Evolutionary conservation across 2,888 invertebrate species (phyloP).

Genomic region (Calliphora vomitoria): DNA sequence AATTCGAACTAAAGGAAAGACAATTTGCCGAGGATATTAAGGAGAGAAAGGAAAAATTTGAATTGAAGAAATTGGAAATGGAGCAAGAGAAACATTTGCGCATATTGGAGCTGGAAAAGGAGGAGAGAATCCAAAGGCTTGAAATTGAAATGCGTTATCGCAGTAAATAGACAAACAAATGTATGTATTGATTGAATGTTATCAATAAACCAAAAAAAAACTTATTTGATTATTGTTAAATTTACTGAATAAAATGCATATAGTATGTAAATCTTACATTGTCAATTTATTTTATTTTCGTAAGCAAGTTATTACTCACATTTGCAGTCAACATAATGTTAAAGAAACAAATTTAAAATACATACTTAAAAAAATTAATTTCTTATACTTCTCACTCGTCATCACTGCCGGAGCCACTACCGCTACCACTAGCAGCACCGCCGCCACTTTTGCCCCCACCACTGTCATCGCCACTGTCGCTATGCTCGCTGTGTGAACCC

Average conservation of each 20-base stretch:
- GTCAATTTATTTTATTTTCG: conserved; percentile 13
- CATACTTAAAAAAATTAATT: conserved; percentile 61
- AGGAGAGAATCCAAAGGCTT: neutral
- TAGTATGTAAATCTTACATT: neutral
- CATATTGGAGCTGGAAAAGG: neutral
- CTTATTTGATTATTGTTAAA: no score
- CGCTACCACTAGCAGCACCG: conserved; percentile 73
- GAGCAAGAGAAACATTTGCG: neutral
- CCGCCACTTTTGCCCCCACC: conserved; percentile 71
- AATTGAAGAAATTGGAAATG: conserved; percentile 10
- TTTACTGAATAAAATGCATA: no score
- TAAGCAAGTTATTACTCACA: neutral
- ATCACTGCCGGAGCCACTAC: conserved; percentile 76
- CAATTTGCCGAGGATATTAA: neutral
- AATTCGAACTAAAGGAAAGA: conserved; percentile 9
- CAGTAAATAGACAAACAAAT: no score
- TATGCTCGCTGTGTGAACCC: conserved; percentile 78
- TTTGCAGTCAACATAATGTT: neutral
- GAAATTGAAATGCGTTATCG: conserved; percentile 2
- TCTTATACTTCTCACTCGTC: conserved; percentile 54
- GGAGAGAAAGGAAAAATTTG: neutral
- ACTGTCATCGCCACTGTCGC: conserved; percentile 73
- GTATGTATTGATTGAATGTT: no score
- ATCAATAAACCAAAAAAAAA: no score
- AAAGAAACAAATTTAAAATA: neutral